Evolutionary conservation across 2,888 invertebrate species (phyloP), one percentile per base, ranked within the genome.

Genomic region (Drosophila incognita): DNA sequence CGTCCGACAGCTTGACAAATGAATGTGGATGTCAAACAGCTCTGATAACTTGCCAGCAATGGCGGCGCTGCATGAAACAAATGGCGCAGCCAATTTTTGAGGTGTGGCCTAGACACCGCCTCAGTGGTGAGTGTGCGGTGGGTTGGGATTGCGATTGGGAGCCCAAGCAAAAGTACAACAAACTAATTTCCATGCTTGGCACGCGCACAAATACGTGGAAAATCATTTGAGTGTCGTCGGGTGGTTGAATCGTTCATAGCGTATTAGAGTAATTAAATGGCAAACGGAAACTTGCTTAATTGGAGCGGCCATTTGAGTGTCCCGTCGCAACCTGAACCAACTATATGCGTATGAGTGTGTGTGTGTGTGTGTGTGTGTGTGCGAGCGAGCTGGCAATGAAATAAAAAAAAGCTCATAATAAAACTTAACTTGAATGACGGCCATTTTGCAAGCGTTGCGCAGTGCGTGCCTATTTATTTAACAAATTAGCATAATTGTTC

Each of bases 401-500:
- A 90, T 89, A 81, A 87, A 90, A 89, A 89, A 79, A 75, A 70
- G 59, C 72, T 77, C 66, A 69, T 78, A 84, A 90, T 91, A 87
- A 91, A 89, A 85, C 79, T 91, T 87, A 90, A 89, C 78, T 89
- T 79, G 78, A 84, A 84, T 70, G 79, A 59, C 80, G 58, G 74
- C 77, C 87, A 83, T 83, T 85, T 81, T 83, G 79, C 70, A 65
- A 65, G 74, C 72, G 67, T 60, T 70, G 65, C 68, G 46, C 66
- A 61, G 74, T 80, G 83, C 76, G 87, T 81, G 90, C 80, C 84
- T 86, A 82, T 80, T 83, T 84, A 90, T 90, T 91, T 91, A 91
- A 87, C 91, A 89, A 91, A 91, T 92, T 92, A 92, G 87, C 91
- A 92, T 91, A 91, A 91, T 91, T 91, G 91, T 91, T 89, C 89